Evolutionary conservation across 2,888 invertebrate species (phyloP), one percentile per base, ranked within the genome.

Genomic region (Melipona beecheii): DNA sequence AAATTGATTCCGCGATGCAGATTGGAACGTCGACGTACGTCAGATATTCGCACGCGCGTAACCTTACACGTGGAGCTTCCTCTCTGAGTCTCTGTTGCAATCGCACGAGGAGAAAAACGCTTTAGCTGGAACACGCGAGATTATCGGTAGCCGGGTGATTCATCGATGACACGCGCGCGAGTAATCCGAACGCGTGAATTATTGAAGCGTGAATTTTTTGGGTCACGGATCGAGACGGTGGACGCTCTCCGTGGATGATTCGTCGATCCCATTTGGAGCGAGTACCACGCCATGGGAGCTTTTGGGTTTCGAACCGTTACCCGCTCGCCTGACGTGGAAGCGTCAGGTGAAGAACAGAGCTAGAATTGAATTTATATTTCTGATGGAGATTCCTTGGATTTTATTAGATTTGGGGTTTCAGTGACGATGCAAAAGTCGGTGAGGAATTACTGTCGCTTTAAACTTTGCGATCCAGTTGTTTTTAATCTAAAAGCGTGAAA

Each of bases 201-300:
- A 72, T 74, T 52, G 52, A 21, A 21, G 43, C 21, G 43, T 54
- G 74, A 56, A 72, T 72, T 71, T 43, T 27, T 60, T 85, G 69
- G 76, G 65, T 60, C 77, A 79, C 62, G 54, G 62, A 73, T 82
- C 74, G 70, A 58, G 64, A 58, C 43, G 19, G 15, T 31, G 54
- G 52, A 73, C 73, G 66, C 62, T 60, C 66, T n/a, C 27, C 21
- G 65, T 52, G 84, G 58, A 68, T 58, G 71, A 84, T 70, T 78
- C 68, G 80, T 75, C 75, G 66, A 64, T 82, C 75, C 43, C 76
- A 24, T 81, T 84, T 69, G 64, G 74, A 49, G 49, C 15, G 17
- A 50, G 71, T 85, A 87, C 83, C 88, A n/a, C n/a, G 85, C 78
- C 87, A 88, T 27, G 17, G 65, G 79, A 88, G 80, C 83, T 87